Base-by-base conservation (phyloP, 37 sponge, comb jelly and placozoan species). In the Cliona cf. orientalis region DNA sequence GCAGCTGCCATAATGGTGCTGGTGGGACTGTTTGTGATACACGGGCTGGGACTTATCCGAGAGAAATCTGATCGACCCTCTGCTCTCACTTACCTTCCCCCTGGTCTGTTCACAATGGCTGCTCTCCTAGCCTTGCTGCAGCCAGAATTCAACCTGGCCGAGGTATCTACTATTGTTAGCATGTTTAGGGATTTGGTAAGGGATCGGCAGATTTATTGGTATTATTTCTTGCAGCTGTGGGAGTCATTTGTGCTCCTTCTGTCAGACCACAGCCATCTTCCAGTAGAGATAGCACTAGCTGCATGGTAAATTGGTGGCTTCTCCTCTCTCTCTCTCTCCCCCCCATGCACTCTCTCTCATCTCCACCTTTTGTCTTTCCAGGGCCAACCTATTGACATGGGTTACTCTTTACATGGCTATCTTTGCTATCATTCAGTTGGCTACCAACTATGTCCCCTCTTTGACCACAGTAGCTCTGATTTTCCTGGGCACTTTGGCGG, bases 41-140 rank as follows among this genome's bases (percentile, higher is more conserved):
- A 72, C 28, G 78, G 83, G 0, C 39, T 70, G 45, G 35, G 66
- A 7, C 22, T 66, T 7, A 12, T 76, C 21, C 26, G 53, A 11
- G 26, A 32, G 17, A 36, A 40, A 6, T 40, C 26, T 11, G 57
- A 43, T 14, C 33, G 61, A n/a, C 35, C 55, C 63, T 9, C 42
- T 25, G 58, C 39, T 0, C 75, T 84, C 28, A 37, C 75, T 4
- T 43, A 58, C 66, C 76, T 84, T 4, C 82, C 91, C 31, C 44
- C 62, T 1, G 46, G 63, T 32, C 74, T 90, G 76, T 35, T 80
- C 32, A 58, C 76, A 26, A 34, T 90, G 63, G 61, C 91, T 9
- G 56, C 77, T 9, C 68, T 90, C 42, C 71, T 90, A 14, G 55
- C 75, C 26, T 0, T 81, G 34, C 78, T 90, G 44, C 91, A 90